Base-by-base conservation (phyloP, 2,797 vertebrate species). In the Acanthornis magna region DNA sequence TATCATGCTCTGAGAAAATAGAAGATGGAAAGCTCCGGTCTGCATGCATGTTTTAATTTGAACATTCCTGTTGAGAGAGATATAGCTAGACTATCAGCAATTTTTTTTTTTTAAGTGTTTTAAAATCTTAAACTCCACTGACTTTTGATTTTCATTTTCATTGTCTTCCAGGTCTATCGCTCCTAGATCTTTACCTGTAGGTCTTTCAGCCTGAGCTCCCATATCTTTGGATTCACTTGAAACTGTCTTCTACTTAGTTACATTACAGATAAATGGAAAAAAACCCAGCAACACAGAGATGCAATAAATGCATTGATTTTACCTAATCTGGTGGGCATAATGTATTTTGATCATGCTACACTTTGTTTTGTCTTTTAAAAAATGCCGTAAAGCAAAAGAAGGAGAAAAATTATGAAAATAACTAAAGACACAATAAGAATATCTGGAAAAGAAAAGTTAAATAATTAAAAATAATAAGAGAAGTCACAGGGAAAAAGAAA, bases 341-440 rank as follows among this genome's bases (percentile, higher is more conserved):
- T 7, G 3, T 34, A 16, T 62, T 83, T 76, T 76, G 13, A 16
- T 62, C 62, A 38, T 7, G 26, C 2, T 22, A 21, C 4, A 21
- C 2, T 7, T 25, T 45, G 43, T 36, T 57, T 79, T 18, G 3
- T 68, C 32, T 18, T 11, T n/a, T 13, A 48, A 76, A 7, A 76
- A 22, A 45, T 18, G 0, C 0, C 6, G 73, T 20, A 73, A 70
- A 32, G 3, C 0, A 62, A 78, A 50, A 36, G 26, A 27, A n/a
- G 20, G 36, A 66, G 30, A 65, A 53, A 45, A 5, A 54, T 38
- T 1, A 19, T 27, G 15, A 47, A 87, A 78, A 53, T 18, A 40
- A 11, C 25, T 51, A 47, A 7, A 57, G 5, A 53, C 5, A 40
- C 18, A 78, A 61, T 42, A 5, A n/a, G n/a, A n/a, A n/a, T n/a